phyloP scores from a whole-genome alignment of 2,113 vertebrate genomes.

The Protomyctophum bolini region DNA sequence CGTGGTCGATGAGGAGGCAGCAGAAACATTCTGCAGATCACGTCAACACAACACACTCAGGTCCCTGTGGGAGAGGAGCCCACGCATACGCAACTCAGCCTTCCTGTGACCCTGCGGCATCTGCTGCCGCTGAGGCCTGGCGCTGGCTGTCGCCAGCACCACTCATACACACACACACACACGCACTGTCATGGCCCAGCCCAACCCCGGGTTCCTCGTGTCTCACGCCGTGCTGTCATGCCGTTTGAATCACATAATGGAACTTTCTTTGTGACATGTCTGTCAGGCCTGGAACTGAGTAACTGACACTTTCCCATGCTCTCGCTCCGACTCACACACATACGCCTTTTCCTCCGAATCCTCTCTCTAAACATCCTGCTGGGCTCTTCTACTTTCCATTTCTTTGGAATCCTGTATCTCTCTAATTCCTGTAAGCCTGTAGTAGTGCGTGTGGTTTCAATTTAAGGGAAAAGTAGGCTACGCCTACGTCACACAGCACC shows the following conservation, averaged over 20 bases:
- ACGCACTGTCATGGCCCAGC: no score
- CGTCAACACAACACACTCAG: not conserved
- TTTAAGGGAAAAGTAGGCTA: not conserved
- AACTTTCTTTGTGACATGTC: constrained; percentile 9
- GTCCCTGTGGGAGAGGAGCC: not conserved
- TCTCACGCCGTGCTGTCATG: no score
- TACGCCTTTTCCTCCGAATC: not conserved
- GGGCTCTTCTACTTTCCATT: constrained; percentile 2
- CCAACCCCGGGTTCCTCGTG: no score
- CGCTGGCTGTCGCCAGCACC: not conserved
- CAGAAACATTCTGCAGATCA: not conserved
- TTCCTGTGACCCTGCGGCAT: not conserved
- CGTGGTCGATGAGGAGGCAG: not conserved
- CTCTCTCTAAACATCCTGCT: constrained; percentile 16
- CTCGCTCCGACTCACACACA: not conserved
- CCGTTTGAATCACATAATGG: constrained; percentile 28
- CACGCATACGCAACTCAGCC: not conserved
- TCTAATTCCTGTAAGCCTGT: not conserved
- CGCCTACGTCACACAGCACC: no score
- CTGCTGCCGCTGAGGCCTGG: not conserved
- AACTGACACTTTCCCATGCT: constrained; percentile 11
- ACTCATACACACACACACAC: no score
- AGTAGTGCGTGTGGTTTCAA: not conserved
- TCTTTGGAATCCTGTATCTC: not conserved
- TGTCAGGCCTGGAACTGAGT: not conserved